Percentiles rank a stretch among this genome's conserved stretches.
These are phyloP conservation scores for Puma concolor DNA, from an alignment of 2,113 vertebrate genomes.

Conservation along the genomic window DNA sequence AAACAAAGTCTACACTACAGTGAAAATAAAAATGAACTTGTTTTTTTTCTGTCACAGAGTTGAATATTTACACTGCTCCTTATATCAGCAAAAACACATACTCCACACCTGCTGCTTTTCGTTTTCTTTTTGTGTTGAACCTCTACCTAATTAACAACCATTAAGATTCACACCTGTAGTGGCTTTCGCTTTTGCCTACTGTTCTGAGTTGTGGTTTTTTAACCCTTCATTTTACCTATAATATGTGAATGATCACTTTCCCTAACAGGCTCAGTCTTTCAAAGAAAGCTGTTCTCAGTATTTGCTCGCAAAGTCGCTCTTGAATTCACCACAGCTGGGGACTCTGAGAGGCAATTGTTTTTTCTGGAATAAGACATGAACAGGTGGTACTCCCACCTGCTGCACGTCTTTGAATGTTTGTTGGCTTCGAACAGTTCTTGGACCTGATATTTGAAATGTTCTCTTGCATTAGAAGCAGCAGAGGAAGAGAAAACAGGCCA, in stretches of 20 bases:
- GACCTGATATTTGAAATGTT: constrained; percentile 54
- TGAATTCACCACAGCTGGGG: constrained; percentile 51
- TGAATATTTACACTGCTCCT: constrained; percentile 64
- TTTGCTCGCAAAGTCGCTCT: constrained; percentile 46
- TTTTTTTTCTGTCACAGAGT: constrained; percentile 8
- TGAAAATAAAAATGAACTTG: constrained; percentile 62
- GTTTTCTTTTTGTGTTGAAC: constrained; percentile 53
- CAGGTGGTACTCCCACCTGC: constrained; percentile 69
- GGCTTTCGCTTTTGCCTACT: constrained; percentile 28
- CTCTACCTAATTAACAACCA: constrained; percentile 67
- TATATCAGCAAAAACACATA: constrained; percentile 63
- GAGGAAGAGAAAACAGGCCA: constrained; percentile 25
- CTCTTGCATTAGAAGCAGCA: constrained; percentile 12
- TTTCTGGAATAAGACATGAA: constrained; percentile 58
- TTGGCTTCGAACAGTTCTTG: constrained; percentile 60
- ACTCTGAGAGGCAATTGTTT: constrained; percentile 20
- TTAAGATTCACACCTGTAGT: constrained; percentile 67
- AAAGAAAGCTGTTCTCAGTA: neutral
- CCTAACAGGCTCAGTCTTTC: neutral
- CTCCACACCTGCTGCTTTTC: constrained; percentile 55
- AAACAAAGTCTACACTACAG: constrained; percentile 44
- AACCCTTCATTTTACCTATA: constrained; percentile 52
- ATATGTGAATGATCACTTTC: neutral
- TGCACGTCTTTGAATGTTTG: constrained; percentile 45
- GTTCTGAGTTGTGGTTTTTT: constrained; percentile 17